Base-by-base conservation (phyloP, 2,113 vertebrate genomes). In the Rhagologus leucostigma region DNA sequence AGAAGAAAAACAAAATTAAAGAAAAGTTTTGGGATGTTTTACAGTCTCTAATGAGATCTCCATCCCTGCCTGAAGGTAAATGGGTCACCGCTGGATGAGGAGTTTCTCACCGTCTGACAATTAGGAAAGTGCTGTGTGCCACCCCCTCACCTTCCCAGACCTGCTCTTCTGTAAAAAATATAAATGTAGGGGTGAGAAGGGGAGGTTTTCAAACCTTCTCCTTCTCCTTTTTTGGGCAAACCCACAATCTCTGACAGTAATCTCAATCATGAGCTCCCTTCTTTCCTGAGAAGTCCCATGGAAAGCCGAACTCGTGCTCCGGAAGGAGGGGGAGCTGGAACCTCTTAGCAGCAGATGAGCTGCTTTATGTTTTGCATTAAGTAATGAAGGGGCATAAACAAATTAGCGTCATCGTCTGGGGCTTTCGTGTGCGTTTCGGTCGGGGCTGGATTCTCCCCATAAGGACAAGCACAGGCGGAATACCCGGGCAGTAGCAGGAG, bases 41-140 rank as follows among this genome's bases (percentile, higher is more conserved):
- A 14, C 0, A 7, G 41, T 73, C 77, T 74, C 56, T 77, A n/a
- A 44, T 37, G 79, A 93, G 68, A 78, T 90, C 60, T 95, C 26
- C 42, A 13, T 76, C 81, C 78, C 35, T 92, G 85, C 60, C 90
- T 26, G 26, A 64, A 95, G 93, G 85, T 81, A 90, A 75, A 87
- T 56, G 59, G 85, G 76, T 93, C 88, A 56, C 44, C 77, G 71
- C 62, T 86, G 73, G 55, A 64, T 71, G 56, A 80, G 79, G 63
- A 80, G 30, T 59, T 84, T 93, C 35, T 1, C 68, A 67, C 59
- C 0, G 27, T 77, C 79, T 73, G 78, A 73, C 32, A 70, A 49
- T 5, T 74, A 68, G 26, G 59, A 65, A 93, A 70, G 50, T 27
- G 32, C 33, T 56, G 46, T 2, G 4, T 57, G 60, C 53, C 16